These are phyloP conservation scores for Gasteruption jaculator DNA, from an alignment of 2,888 invertebrate species.

Conservation along the genomic window DNA sequence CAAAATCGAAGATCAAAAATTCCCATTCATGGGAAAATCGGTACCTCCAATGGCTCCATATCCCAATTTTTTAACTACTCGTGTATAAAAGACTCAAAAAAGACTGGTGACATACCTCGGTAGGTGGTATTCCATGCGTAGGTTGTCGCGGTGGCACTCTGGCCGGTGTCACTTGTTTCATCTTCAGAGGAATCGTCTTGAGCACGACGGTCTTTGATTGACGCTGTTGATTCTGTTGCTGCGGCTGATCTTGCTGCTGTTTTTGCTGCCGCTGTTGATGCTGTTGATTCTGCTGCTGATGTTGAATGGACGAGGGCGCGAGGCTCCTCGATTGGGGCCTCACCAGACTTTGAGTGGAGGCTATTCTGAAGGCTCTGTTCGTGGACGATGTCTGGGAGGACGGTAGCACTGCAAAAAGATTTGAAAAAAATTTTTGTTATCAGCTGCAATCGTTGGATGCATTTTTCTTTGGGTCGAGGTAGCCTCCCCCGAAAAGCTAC, in stretches of 20 bases:
- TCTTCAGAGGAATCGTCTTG: conserved; percentile 46
- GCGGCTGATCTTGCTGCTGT: conserved; percentile 19
- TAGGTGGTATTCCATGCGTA: conserved; percentile 30
- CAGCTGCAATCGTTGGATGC: no score
- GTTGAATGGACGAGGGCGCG: conserved; percentile 32
- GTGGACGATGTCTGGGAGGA: conserved; percentile 27
- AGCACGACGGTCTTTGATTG: conserved; percentile 45
- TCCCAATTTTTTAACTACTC: no score
- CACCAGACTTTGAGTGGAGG: conserved; percentile 39
- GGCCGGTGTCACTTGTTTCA: conserved; percentile 44
- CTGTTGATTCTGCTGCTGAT: conserved; percentile 29
- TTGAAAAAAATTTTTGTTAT: no score
- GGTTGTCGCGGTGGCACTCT: conserved; percentile 41
- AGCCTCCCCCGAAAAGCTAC: no score
- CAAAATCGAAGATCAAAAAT: no score
- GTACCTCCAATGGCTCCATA: no score
- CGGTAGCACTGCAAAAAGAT: conserved; percentile 33
- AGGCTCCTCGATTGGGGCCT: conserved; percentile 41
- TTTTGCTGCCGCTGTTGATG: conserved; percentile 23
- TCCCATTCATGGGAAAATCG: no score
- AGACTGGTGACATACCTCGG: conserved; percentile 32
- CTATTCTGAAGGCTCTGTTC: conserved; percentile 40
- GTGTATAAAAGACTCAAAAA: conserved; percentile 1
- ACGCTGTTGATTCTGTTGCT: conserved; percentile 29
- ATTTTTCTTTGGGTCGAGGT: no score